phyloP scores from a whole-genome alignment of 2,888 invertebrate species.

The Rhagium mordax region DNA sequence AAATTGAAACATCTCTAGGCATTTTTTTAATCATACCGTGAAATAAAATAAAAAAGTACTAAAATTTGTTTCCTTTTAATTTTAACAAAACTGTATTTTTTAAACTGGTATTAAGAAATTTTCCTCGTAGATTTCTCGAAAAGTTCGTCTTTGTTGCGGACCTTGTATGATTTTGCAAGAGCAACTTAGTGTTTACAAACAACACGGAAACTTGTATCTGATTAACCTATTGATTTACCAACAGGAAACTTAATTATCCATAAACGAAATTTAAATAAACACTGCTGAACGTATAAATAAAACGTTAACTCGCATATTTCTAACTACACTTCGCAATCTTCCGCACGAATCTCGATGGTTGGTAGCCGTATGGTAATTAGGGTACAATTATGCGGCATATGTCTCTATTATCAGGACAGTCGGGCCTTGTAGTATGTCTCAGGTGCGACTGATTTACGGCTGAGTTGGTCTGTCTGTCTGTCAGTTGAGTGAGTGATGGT shows the following conservation, averaged over 20 bases:
- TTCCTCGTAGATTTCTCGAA: too few species aligned
- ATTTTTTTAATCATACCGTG: too few species aligned
- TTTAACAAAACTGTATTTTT: too few species aligned
- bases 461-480: slow-evolving; percentile 52
- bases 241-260: neutral
- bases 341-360: neutral
- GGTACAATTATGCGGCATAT: slow-evolving; percentile 66
- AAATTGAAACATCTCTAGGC: too few species aligned
- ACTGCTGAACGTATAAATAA: neutral
- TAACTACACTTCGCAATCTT: slow-evolving; percentile 22
- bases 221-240: neutral
- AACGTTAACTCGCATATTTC: slow-evolving; percentile 6
- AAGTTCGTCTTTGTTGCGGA: too few species aligned
- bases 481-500: slow-evolving; percentile 62
- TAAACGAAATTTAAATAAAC: neutral
- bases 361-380: slow-evolving; percentile 61
- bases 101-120: too few species aligned
- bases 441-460: slow-evolving; percentile 69
- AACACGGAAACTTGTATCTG: neutral
- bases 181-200: neutral
- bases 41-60: too few species aligned
- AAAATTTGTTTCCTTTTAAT: too few species aligned
- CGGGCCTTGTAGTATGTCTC: slow-evolving; percentile 66
- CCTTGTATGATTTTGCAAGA: neutral
- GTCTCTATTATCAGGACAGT: slow-evolving; percentile 67